Conservation (phyloP, 35 echinoderm and acorn worm species). For the Heliocidaris tuberculata region DNA sequence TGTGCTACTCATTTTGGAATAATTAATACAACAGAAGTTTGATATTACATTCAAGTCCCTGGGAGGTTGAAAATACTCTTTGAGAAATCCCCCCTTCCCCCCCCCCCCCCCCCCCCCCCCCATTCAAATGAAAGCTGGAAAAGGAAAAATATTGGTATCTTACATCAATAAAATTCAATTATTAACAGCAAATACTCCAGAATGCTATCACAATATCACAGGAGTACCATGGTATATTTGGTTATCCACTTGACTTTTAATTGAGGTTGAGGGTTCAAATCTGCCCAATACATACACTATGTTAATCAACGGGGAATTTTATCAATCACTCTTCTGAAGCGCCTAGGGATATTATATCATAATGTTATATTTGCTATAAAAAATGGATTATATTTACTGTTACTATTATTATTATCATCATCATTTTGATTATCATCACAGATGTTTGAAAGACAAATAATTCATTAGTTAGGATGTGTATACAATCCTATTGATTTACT, state of each 20-base stretch:
- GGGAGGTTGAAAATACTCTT: no score
- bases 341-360: no score
- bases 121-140: neutral
- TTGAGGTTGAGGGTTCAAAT: neutral
- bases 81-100: neutral
- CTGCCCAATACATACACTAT: neutral
- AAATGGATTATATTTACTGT: no score
- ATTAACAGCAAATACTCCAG: neutral
- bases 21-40: neutral
- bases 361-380: no score
- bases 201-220: neutral
- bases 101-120: no score
- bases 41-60: neutral
- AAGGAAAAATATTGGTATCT: neutral
- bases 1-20: neutral
- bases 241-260: no score
- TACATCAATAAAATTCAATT: neutral
- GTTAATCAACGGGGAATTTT: neutral
- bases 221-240: neutral
- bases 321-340: neutral
- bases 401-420: no score
- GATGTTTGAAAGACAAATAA: no score
- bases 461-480: no score
- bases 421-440: no score
- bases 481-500: no score